These are phyloP conservation scores for Tinea pellionella DNA, from an alignment of 2,888 invertebrate genomes.

Conservation along the genomic window DNA sequence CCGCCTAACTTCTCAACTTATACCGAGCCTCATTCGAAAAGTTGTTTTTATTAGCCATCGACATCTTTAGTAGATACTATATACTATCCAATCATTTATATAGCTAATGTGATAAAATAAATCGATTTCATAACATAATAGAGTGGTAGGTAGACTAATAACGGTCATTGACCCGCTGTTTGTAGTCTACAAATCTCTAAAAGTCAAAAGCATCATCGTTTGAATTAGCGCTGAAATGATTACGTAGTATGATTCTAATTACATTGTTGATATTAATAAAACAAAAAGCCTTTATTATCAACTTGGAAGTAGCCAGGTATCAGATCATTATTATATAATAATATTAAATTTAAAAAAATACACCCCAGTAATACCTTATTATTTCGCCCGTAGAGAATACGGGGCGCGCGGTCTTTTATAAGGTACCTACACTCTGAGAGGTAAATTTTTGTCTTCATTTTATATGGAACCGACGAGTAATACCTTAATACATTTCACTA, in stretches of 20 bases:
- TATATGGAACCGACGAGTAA: not conserved
- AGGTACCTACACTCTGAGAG: not conserved
- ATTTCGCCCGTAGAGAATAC: not conserved
- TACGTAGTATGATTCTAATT: no score
- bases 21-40: not conserved
- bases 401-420: not conserved
- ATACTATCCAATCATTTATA: not conserved
- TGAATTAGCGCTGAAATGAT: no score
- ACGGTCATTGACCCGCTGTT: no score
- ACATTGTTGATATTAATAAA: no score
- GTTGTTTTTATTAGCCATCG: slow-evolving; percentile 1
- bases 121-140: no score
- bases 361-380: not conserved
- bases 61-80: not conserved
- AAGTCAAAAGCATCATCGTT: no score
- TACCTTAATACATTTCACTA: slow-evolving; percentile 6
- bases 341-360: no score
- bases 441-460: not conserved
- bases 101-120: not conserved
- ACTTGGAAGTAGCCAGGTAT: no score
- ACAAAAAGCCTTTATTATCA: no score
- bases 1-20: not conserved
- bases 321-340: no score
- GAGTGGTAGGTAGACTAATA: no score
- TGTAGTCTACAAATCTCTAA: no score